These are phyloP conservation scores for Semicossyphus pulcher DNA, from an alignment of 2,113 vertebrate species.

Conservation along the genomic window DNA sequence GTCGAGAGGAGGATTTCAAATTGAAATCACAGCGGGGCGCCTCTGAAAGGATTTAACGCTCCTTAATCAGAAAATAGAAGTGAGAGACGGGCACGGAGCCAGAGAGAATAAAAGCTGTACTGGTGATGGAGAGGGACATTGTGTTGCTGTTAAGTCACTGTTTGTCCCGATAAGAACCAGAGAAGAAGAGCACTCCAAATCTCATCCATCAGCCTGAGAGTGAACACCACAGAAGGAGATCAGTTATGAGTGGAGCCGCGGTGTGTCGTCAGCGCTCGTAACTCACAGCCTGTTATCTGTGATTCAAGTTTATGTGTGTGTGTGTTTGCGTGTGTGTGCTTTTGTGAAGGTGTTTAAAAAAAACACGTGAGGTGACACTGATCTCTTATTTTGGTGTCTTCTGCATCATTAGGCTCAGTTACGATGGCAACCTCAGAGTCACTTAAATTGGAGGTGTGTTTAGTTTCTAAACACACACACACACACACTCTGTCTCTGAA, in stretches of 20 bases:
- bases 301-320: background rate
- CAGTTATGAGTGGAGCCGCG: slow-evolving; percentile 17
- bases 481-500: background rate
- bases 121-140: slow-evolving; percentile 2
- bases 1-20: slow-evolving; percentile 8
- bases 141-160: slow-evolving; percentile 28
- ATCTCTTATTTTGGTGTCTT: slow-evolving; percentile 56
- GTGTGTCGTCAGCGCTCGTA: slow-evolving; percentile 14
- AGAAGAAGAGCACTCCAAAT: slow-evolving; percentile 29
- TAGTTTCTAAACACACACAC: background rate
- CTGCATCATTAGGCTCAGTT: slow-evolving; percentile 54
- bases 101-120: background rate
- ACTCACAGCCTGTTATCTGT: slow-evolving; percentile 31
- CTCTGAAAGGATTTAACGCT: slow-evolving; percentile 1
- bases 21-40: slow-evolving; percentile 19
- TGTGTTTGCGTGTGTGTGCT: background rate
- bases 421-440: slow-evolving; percentile 54
- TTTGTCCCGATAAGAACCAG: slow-evolving; percentile 44
- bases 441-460: slow-evolving; percentile 12
- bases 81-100: background rate
- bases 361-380: slow-evolving; percentile 30
- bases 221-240: slow-evolving; percentile 42
- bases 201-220: slow-evolving; percentile 34
- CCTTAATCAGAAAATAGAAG: slow-evolving; percentile 18
- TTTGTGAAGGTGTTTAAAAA: slow-evolving; percentile 14